Base-by-base conservation (phyloP, 1,140 invertebrate genomes). In the Zaprionus tsacasi region DNA sequence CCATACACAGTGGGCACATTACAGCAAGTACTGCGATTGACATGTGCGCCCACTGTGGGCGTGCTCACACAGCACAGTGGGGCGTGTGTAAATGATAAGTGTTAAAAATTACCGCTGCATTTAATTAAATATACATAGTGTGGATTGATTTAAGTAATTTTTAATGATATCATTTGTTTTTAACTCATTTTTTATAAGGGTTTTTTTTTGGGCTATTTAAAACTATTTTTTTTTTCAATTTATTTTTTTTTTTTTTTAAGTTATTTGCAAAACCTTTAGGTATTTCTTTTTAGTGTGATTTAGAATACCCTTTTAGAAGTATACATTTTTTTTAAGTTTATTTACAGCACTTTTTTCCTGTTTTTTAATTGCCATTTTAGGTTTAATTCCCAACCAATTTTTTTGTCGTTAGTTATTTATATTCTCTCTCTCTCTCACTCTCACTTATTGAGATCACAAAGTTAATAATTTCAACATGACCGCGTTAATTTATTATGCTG, bases 381-480 rank as follows among this genome's bases (percentile, higher is more conserved):
- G 12, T 27, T 63, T 50, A 52, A 25, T 54, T 25, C 27, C 33
- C 30, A n/a, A 30, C 45, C 27, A 13, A 10, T 27, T 40, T 40
- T 30, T 40, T 48, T 27, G 43, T 11, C 10, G 15, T 7, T 55
- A 45, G 61, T 79, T 54, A 70, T 70, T 60, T 27, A 78, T 54
- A 54, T 11, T 56, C 13, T 4, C 27, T 27, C 25, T 27, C 4
- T 4, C 25, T 30, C 17, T 10, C 13, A 4, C 27, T 30, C 27
- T 30, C 6, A 3, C 27, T 30, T 8, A 11, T 48, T 48, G 27
- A 11, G 52, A 40, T 66, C 58, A 30, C 65, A 67, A 59, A 68
- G 58, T 64, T 82, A 54, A 71, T 82, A 60, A 64, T 80, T 76
- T 64, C 74, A 73, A 54, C 58, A 61, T 30, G 40, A 80, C 70